Base-by-base conservation (phyloP, 2,888 invertebrate species). In the Gasteruption jaculator region DNA sequence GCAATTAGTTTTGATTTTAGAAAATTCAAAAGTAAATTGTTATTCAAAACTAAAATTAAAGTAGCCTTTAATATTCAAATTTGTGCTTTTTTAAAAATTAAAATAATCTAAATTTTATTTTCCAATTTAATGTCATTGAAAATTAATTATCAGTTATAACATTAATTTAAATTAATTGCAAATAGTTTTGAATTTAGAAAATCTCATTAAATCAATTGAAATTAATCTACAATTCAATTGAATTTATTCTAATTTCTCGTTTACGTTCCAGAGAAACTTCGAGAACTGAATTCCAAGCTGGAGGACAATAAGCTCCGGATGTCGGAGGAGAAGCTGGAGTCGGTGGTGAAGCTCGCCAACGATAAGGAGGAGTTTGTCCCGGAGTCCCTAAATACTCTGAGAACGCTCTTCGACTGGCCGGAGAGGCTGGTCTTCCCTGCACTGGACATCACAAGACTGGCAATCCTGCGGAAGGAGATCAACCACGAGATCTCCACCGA, bases 401-500 rank as follows among this genome's bases (percentile, higher is more conserved):
- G 44, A 30, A 48, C 30, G 7, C 51, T 70, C 18, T 42, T 68
- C 11, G 50, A 58, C 11, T 71, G 69, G 69, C 61, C 70, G 5
- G 52, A 58, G 4, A 87, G 88, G 61, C 78, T 84, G 49, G 76
- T 93, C 2, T 93, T 94, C 64, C 96, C 96, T 1, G 87, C 86
- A 4, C 71, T 97, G 53, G 96, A 97, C 64, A 74, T 95, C 4
- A 77, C 91, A 10, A 79, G 96, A 50, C 73, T 95, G 60, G 87
- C 89, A 0, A 79, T 94, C 25, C 80, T 89, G 31, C 82, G 83
- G 49, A 78, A 80, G 57, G 73, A 77, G 3, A 76, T 86, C 5
- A 81, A 81, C 50, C 64, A 72, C 5, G 54, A 71, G 31, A 66
- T 84, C 33, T 74, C 77, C 59, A 58, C 65, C 38, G 61, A 69